These are phyloP conservation scores for Thalassarche chlororhynchos DNA, from an alignment of 2,113 vertebrate genomes.

Conservation along the genomic window DNA sequence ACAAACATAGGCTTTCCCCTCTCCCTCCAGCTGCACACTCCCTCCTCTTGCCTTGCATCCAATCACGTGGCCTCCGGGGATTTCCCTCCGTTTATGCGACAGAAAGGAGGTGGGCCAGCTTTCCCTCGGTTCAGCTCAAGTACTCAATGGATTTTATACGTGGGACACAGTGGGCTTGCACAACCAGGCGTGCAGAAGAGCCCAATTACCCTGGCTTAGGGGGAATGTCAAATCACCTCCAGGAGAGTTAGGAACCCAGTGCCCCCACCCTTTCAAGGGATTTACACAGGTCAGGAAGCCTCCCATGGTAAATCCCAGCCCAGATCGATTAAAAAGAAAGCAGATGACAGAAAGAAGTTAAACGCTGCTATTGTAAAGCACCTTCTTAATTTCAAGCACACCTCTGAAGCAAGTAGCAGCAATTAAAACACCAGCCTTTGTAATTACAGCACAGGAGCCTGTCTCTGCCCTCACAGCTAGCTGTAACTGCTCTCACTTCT, in stretches of 20 bases:
- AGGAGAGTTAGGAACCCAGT: not conserved
- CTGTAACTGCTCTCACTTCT: not conserved
- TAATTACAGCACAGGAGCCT: not conserved
- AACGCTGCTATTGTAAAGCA: not conserved
- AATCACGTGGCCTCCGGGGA: not conserved
- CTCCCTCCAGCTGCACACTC: not conserved
- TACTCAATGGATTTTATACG: not conserved
- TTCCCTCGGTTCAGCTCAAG: not conserved
- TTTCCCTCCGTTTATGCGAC: not conserved
- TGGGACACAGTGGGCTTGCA: not conserved
- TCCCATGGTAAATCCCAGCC: not conserved
- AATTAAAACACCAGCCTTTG: not conserved
- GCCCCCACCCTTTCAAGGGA: not conserved
- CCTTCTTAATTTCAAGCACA: not conserved
- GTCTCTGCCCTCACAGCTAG: not conserved
- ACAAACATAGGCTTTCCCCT: not conserved
- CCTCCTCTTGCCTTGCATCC: not conserved
- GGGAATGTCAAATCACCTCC: not conserved
- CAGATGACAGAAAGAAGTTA: not conserved
- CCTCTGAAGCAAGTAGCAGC: not conserved
- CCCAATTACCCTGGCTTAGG: fast-evolving
- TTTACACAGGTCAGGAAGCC: not conserved
- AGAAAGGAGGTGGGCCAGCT: not conserved
- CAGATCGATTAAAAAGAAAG: not conserved
- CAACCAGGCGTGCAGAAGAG: not conserved